phyloP scores from a whole-genome alignment of 2,797 vertebrate species.

The Trachops cirrhosus region DNA sequence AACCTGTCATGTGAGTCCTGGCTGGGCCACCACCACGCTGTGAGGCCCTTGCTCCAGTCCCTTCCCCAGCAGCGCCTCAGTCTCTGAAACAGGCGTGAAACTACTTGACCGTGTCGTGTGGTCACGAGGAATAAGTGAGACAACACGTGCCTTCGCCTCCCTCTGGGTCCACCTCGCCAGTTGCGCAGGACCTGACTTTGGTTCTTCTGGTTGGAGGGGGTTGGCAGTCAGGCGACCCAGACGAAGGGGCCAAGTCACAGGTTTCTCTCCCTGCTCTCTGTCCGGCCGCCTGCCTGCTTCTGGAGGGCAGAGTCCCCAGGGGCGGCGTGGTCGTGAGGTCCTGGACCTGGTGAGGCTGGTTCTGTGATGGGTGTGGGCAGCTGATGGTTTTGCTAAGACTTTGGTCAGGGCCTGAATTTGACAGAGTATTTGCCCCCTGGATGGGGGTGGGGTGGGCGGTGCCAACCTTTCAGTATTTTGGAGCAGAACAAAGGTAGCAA shows the following conservation, averaged over 20 bases:
- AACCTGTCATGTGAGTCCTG: not conserved
- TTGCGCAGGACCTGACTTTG: not conserved
- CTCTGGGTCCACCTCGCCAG: accelerated
- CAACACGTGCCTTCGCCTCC: accelerated
- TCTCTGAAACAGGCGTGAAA: not conserved
- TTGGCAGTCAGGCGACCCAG: not conserved
- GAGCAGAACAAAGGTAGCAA: not conserved
- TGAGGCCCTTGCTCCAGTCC: not conserved
- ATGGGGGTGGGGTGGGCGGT: not conserved
- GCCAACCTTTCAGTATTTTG: not conserved
- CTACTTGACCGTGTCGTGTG: too few relatives aligned
- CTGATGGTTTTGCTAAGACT: accelerated
- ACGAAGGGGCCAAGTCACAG: not conserved
- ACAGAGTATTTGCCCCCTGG: not conserved
- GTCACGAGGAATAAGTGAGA: not conserved
- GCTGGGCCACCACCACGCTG: not conserved
- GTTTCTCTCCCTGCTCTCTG: not conserved
- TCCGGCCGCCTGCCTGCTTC: not conserved
- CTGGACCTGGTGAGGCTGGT: not conserved
- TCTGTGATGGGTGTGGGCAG: accelerated
- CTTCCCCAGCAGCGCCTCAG: not conserved
- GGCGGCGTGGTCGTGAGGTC: accelerated
- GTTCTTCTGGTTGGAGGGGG: not conserved
- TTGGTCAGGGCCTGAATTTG: not conserved
- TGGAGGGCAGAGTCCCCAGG: not conserved